phyloP scores from a whole-genome alignment of 2,797 vertebrate genomes.

The Mustela erminea region DNA sequence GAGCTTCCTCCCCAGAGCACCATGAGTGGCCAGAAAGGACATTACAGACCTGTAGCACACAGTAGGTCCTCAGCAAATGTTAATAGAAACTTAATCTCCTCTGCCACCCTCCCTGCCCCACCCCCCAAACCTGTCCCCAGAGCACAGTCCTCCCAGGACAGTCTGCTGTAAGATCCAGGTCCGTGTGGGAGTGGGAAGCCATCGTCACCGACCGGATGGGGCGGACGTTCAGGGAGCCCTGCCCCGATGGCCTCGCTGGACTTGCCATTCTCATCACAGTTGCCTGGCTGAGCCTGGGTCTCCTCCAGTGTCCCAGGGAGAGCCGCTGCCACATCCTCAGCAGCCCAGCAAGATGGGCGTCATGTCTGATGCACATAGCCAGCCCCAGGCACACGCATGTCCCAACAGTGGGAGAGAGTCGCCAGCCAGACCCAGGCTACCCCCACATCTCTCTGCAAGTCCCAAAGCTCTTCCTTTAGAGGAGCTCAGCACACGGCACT shows the following conservation, averaged over 20 bases:
- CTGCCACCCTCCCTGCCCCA: accelerated
- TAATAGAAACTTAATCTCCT: background rate
- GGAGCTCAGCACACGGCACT: accelerated
- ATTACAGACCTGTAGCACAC: accelerated
- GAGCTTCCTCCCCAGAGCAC: background rate
- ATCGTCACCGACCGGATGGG: accelerated
- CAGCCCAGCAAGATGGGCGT: accelerated
- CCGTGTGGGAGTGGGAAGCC: accelerated
- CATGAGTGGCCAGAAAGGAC: accelerated
- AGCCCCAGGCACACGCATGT: accelerated
- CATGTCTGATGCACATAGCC: accelerated
- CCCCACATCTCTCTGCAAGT: background rate
- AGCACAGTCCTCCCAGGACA: accelerated
- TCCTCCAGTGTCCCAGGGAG: background rate
- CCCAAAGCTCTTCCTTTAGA: background rate
- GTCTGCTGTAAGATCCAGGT: background rate
- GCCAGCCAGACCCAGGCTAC: background rate
- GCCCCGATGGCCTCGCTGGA: background rate
- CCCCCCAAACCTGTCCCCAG: background rate
- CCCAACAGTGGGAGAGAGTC: too few species aligned
- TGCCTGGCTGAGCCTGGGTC: accelerated
- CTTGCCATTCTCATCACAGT: accelerated
- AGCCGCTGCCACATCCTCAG: background rate
- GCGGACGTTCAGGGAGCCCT: accelerated
- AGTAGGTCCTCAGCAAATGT: background rate